phyloP scores from a whole-genome alignment of 2,113 vertebrate genomes.

The Burhinus oedicnemus region DNA sequence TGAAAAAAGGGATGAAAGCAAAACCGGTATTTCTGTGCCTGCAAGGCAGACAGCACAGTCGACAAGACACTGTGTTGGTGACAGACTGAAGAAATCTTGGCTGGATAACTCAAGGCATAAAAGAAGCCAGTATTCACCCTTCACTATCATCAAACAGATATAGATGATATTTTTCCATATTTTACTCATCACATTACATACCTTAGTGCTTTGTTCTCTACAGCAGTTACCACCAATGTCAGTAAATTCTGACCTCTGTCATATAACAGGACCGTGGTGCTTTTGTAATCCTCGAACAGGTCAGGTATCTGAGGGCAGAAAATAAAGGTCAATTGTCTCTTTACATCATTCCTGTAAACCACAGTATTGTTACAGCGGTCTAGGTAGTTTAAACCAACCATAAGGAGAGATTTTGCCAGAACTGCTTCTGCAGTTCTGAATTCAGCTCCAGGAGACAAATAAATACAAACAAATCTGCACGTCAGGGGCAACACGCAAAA shows the following conservation, averaged over 20 bases:
- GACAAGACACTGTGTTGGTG: neutral
- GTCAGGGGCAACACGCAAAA: neutral
- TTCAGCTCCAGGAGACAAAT: neutral
- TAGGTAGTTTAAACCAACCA: neutral
- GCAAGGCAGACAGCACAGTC: neutral
- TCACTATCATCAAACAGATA: neutral
- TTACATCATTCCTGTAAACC: conserved; percentile 5
- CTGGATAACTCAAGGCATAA: neutral
- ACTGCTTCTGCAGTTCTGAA: neutral
- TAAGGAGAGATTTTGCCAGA: neutral
- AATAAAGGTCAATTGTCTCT: conserved; percentile 53
- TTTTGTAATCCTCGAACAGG: neutral
- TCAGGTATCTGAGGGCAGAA: conserved; percentile 13
- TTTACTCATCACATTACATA: neutral
- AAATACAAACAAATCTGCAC: neutral
- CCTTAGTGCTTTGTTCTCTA: neutral
- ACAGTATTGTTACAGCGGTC: neutral
- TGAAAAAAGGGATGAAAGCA: neutral
- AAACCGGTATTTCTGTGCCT: neutral
- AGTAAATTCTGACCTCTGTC: neutral
- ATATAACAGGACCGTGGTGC: neutral
- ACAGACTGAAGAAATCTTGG: conserved; percentile 25
- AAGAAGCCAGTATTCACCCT: neutral
- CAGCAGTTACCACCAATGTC: neutral
- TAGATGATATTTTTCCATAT: neutral